Evolutionary conservation across 2,113 vertebrate genomes (phyloP), one percentile per base, ranked within the genome.

Genomic region (Calonectris borealis): DNA sequence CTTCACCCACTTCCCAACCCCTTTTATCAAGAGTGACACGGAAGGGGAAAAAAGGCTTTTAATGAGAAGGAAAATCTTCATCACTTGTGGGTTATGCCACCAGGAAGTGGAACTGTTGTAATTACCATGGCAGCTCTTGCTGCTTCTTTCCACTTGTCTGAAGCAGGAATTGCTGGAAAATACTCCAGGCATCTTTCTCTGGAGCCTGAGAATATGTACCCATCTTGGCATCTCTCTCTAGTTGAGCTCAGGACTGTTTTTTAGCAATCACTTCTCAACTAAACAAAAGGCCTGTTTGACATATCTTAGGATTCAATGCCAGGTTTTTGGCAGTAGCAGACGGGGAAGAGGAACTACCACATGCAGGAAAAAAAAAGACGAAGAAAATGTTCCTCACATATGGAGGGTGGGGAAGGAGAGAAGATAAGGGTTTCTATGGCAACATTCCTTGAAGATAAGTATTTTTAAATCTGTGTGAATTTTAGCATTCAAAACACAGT

Each of bases 391-490:
- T 97, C 75, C 64, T 97, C 75, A 80, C 93, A 96, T 88, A 97
- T 91, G 94, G 83, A 96, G 90, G 91, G 95, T 92, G 92, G 90
- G 60, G 92, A 94, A 93, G 86, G 91, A 95, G 84, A 95, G 96
- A 97, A 94, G 76, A 97, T 97, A 96, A 97, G 96, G 40, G 98
- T 98, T 98, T 97, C 97, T 96, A 98, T 98, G 95, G 96, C 83
- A 98, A 98, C 98, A 92, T 97, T 97, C 87, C 97, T 97, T 95
- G 90, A 96, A 98, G 93, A 97, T 97, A 97, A 92, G 93, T 98
- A 98, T 98, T 98, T 98, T 98, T 98, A 98, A 98, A 98, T 98
- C 97, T 96, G 86, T 96, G 95, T 95, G 97, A 97, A 96, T 97
- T 96, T 98, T 97, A 97, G 96, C 94, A 97, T 98, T 98, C 96